Evolutionary conservation across 2,888 invertebrate genomes (phyloP), one percentile per base, ranked within the genome.

Genomic region (Campoletis raptor): DNA sequence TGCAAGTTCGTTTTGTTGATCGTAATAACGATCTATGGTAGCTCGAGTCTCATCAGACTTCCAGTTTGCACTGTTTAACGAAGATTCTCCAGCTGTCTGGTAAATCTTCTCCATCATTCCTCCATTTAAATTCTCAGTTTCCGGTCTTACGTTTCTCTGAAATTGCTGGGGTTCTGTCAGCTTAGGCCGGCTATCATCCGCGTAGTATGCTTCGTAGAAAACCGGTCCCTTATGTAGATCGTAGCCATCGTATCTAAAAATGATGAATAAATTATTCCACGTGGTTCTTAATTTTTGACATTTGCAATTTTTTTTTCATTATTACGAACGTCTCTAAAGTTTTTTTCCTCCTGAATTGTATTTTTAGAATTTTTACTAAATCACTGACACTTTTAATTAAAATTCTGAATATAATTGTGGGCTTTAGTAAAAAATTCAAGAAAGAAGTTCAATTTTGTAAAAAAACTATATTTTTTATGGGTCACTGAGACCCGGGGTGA

Each of bases 191-290:
- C 45, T 61, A 45, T 81, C 73, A 6, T 85, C 91, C 5, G 93
- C 92, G 73, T 93, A 93, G 73, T 93, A 93, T 0, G 92, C 93
- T 73, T 93, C 92, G 77, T 93, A 93, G 40, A 92, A 85, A 0
- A 93, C 92, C 0, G 93, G 93, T 6, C 92, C 91, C 36, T 88
- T 89, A 54, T 89, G 89, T 10, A 92, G 87, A 69, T 92, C 89
- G 76, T 92, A 92, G 73, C 90, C 88, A 15, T 88, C 88, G 81
- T 89, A 89, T 21, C 91, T 92, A 45, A 24, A 37, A 4, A 64
- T 45, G 40, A 86, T 18, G 0, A 42, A 67, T 66, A 73, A 73
- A 10, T 57, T 42, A 57, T 45, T 69, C 52, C 24, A 21, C 18
- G 12, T 21, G 40, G 10, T 66, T 18, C 3, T 36, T 21, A n/a